Evolutionary conservation across 2,888 invertebrate genomes (phyloP).

Genomic region (Nesidiocoris tenuis): DNA sequence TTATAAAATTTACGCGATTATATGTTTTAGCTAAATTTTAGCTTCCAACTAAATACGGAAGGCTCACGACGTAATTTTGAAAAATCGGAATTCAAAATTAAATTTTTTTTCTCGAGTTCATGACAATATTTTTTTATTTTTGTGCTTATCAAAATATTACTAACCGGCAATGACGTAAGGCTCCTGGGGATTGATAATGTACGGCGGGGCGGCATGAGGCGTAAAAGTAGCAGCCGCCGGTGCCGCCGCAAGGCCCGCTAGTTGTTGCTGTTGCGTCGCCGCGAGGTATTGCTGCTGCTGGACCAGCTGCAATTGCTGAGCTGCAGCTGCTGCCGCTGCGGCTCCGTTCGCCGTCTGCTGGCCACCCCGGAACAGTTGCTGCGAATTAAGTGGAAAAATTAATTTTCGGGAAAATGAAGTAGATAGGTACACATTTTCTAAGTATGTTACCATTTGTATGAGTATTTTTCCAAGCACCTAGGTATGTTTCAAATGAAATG

Average conservation of each 20-base stretch:
- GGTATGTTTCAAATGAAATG: too few species aligned
- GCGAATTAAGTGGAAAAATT: slow-evolving; percentile 55
- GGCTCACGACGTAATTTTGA: too few species aligned
- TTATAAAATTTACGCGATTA: too few species aligned
- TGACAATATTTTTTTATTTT: too few species aligned
- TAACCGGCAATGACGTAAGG: slow-evolving; percentile 67
- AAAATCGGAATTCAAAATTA: not conserved
- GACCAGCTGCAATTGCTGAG: slow-evolving; percentile 70
- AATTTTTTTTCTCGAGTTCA: too few species aligned
- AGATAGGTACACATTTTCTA: too few species aligned
- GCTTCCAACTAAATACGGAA: too few species aligned
- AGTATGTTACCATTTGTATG: too few species aligned
- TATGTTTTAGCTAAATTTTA: too few species aligned
- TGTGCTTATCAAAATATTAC: too few species aligned
- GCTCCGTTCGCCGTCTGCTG: slow-evolving; percentile 66
- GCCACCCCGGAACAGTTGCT: slow-evolving; percentile 89
- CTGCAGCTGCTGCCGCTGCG: slow-evolving; percentile 65
- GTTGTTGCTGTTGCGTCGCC: slow-evolving; percentile 61
- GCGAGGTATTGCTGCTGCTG: slow-evolving; percentile 66
- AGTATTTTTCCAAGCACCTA: too few species aligned
- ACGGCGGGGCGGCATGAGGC: slow-evolving; percentile 61
- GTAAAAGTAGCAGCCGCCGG: slow-evolving; percentile 57
- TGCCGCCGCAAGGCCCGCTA: slow-evolving; percentile 59
- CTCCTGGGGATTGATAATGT: slow-evolving; percentile 83
- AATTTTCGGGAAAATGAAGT: too few species aligned